Evolutionary conservation across 1,140 invertebrate species (phyloP).

Genomic region (Dinothrombium tinctorium): DNA sequence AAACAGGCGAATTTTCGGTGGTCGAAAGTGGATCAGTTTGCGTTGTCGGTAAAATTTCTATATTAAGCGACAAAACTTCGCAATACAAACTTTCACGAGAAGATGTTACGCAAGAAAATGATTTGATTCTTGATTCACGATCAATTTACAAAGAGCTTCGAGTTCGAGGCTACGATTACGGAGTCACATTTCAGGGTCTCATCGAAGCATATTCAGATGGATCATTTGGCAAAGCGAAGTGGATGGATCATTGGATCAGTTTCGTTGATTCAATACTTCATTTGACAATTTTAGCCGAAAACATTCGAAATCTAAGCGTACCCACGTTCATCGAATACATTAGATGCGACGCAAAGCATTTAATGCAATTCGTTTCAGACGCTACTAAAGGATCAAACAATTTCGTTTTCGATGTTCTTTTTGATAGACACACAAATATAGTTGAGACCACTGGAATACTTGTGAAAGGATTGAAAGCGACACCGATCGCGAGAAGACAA

Average conservation of each 20-base stretch:
- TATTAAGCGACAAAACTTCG: conserved; percentile 17
- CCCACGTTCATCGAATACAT: conserved; percentile 61
- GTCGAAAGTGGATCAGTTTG: conserved; percentile 57
- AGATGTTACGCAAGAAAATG: conserved; percentile 18
- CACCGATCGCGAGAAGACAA: conserved; percentile 48
- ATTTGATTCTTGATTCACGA: conserved; percentile 24
- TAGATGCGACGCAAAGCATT: conserved; percentile 18
- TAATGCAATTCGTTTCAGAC: background rate
- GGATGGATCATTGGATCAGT: conserved; percentile 28
- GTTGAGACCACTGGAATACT: conserved; percentile 22
- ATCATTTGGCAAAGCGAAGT: conserved; percentile 13
- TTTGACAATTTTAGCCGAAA: conserved; percentile 13
- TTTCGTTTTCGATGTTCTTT: conserved; percentile 18
- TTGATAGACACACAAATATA: conserved; percentile 1
- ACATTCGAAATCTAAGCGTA: conserved; percentile 47
- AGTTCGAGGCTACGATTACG: conserved; percentile 30
- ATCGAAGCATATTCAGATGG: conserved; percentile 21
- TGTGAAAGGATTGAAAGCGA: conserved; percentile 31
- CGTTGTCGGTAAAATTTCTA: conserved; percentile 34
- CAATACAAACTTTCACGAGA: conserved; percentile 19
- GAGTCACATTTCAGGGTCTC: conserved; percentile 52
- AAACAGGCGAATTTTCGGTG: conserved; percentile 69
- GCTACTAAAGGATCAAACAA: background rate
- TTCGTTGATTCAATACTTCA: conserved; percentile 29
- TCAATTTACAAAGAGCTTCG: conserved; percentile 29